Conservation (phyloP, 2,113 vertebrate genomes). For the Brachyhypopomus gauderio region DNA sequence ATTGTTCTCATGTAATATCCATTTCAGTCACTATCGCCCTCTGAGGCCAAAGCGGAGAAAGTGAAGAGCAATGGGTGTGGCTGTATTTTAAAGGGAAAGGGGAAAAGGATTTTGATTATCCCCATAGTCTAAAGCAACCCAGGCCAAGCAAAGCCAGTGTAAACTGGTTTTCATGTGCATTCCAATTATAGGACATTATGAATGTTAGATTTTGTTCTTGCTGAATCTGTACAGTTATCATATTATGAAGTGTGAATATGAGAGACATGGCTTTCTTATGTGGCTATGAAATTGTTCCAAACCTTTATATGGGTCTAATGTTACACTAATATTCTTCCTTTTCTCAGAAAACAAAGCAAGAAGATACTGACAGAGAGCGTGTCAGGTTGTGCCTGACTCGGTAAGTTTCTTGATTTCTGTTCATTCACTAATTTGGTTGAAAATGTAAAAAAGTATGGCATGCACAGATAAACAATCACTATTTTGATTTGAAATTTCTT, state of each 20-base stretch:
- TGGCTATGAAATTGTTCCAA: neutral
- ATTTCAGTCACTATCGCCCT: conserved; percentile 45
- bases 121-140: neutral
- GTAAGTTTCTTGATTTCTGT: conserved; percentile 54
- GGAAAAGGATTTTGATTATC: conserved; percentile 11
- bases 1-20: conserved; percentile 25
- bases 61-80: conserved; percentile 41
- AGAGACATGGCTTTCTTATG: too few relatives aligned
- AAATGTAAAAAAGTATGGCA: neutral
- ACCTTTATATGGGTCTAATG: neutral
- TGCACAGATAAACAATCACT: neutral
- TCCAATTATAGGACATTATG: neutral
- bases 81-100: conserved; percentile 33
- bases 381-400: conserved; percentile 67
- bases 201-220: neutral
- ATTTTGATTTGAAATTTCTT: neutral
- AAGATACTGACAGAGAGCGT: conserved; percentile 58
- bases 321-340: neutral
- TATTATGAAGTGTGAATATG: neutral
- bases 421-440: neutral
- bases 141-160: neutral
- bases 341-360: conserved; percentile 66
- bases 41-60: conserved; percentile 45
- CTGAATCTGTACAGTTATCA: neutral
- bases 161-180: neutral